Base-by-base conservation (phyloP, 2,888 invertebrate species). In the Tholera decimalis region DNA sequence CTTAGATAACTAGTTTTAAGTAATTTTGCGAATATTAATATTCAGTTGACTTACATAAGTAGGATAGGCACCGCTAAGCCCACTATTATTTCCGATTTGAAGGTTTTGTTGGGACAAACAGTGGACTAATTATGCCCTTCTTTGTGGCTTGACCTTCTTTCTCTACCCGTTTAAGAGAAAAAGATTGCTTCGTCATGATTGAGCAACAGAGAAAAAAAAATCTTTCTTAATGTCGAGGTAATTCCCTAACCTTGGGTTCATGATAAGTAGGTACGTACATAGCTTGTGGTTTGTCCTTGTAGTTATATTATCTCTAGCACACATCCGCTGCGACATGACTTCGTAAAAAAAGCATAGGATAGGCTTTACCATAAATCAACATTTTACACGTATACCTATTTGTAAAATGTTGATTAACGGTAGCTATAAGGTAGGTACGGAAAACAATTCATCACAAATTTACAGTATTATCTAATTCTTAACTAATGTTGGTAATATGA, bases 401-500 rank as follows among this genome's bases (percentile, higher is more conserved):
- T n/a, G 15, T 35, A 35, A 35, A 15, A 35, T 15, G 5, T 18
- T 39, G 18, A 39, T 3, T 41, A 20, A 20, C 4, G 11, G 20
- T 41, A 41, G 18, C 39, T 39, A 2, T 15, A 35, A n/a, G 5
- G 13, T 15, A 5, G 5, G 15, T 35, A 15, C n/a, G 5, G n/a
- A 35, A 13, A 35, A 35, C n/a, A 37, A 0, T 2, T 6, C n/a
- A 35, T 15, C 35, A 15, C 5, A 54, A 56, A 68, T 53, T 53
- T 43, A 41, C 24, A 44, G 43, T 50, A 51, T 63, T 64, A 54
- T 69, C 49, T 54, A 39, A 46, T 46, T 26, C 15, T 26, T n/a
- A 62, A 63, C 37, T 47, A 58, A 78, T 61, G 44, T 74, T 58
- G 60, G 50, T 72, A 60, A 56, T 55, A 60, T 68, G 72, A 75